A percentile compares a stretch with the other conserved stretches of the same genome.
phyloP scores from a whole-genome alignment of 2,113 vertebrate genomes.

The Nibea coibor region DNA sequence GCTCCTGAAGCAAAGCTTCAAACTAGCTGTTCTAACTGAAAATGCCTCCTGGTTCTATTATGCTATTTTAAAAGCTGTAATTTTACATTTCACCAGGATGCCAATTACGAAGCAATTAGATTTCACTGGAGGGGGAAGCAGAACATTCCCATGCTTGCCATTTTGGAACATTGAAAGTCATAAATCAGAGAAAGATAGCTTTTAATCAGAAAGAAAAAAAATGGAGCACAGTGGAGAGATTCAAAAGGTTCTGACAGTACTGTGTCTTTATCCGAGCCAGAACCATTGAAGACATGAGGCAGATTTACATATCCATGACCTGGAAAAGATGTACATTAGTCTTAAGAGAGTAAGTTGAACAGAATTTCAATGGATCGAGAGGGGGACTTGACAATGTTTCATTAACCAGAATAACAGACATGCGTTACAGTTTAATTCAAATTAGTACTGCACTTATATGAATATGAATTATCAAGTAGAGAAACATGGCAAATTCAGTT shows the following conservation, averaged over 20 bases:
- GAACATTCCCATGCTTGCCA: not conserved
- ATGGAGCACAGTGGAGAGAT: not conserved
- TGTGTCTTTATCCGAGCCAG: not conserved
- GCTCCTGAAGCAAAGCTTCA: not conserved
- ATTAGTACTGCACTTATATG: not conserved
- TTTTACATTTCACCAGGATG: conserved; percentile 23
- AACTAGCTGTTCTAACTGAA: conserved; percentile 7
- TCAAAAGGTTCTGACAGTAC: not conserved
- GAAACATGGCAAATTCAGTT: too few relatives aligned
- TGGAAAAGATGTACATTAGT: not conserved
- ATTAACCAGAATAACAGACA: not conserved
- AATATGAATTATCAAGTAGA: not conserved
- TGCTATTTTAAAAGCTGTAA: conserved; percentile 26
- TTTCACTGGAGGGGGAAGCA: not conserved
- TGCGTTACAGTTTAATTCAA: not conserved
- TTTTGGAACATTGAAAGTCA: not conserved
- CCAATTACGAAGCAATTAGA: conserved; percentile 26
- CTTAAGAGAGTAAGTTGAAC: not conserved
- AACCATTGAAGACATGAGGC: not conserved
- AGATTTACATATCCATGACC: not conserved
- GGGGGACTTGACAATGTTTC: too few relatives aligned
- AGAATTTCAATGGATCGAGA: too few relatives aligned
- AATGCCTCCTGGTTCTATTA: not conserved
- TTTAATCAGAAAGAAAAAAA: not conserved
- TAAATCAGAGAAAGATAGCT: not conserved